Conservation (phyloP, 2,797 vertebrate genomes). For the Vespertilio murinus region DNA sequence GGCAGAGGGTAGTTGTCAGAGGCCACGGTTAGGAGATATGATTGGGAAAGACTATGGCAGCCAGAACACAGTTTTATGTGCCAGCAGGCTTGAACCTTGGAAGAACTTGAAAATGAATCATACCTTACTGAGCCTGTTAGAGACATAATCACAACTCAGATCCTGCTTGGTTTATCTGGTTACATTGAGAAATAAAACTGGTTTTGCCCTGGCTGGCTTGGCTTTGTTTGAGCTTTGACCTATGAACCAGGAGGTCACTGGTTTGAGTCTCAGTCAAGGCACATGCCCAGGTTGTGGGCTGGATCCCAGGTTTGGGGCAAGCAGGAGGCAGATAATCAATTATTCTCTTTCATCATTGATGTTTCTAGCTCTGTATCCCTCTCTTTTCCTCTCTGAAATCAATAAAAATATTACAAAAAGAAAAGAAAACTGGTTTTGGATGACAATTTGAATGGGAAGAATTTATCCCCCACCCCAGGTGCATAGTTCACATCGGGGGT, state of each 20-base stretch:
- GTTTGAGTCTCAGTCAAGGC: no score
- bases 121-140: not conserved
- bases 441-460: not conserved
- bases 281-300: no score
- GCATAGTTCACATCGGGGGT: rapidly evolving
- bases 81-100: not conserved
- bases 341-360: no score
- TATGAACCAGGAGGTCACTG: no score
- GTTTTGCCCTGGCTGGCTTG: not conserved
- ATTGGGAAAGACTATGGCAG: not conserved
- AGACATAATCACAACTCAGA: not conserved
- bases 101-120: not conserved
- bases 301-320: no score
- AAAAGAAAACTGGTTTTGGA: not conserved
- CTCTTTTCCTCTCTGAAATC: no score
- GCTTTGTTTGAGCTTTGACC: no score
- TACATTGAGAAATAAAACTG: not conserved
- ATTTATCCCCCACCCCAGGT: rapidly evolving
- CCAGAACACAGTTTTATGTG: not conserved
- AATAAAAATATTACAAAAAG: no score
- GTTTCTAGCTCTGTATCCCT: no score
- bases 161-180: no score
- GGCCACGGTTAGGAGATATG: not conserved
- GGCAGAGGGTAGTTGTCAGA: not conserved
- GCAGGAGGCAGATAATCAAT: no score